Base-by-base conservation (phyloP, 1,140 invertebrate genomes). In the Odontomachus brunneus region DNA sequence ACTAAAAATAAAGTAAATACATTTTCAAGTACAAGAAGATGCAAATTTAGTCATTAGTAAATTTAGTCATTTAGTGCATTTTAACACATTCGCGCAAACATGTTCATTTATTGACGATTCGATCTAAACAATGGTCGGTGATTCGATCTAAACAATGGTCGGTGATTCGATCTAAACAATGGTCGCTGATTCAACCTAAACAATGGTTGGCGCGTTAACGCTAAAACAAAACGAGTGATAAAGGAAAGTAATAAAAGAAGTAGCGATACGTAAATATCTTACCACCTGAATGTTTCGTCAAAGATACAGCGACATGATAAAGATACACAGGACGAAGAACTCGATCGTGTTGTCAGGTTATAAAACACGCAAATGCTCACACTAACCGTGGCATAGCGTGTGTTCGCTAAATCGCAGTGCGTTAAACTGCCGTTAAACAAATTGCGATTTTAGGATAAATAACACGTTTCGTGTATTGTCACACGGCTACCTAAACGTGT, bases 221-320 rank as follows among this genome's bases (percentile, higher is more conserved):
- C 12, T 26, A 53, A 2, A 17, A 55, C 11, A 19, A 38, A 29
- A 38, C 2, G 59, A 2, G 12, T 2, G 44, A 73, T 15, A 76
- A 0, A 17, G 4, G 26, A 7, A 51, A 17, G 2, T 9, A 19
- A 53, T 11, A 51, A 51, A 48, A 38, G 7, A 26, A 3, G n/a
- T 2, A 1, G 5, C 24, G n/a, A 2, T 12, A 15, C 44, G 15
- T 26, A 33, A 7, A 2, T 19, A 0, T 44, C 83, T 83, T 88
- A 88, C 87, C 86, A 48, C 60, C 85, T 84, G 75, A 81, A 72
- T 81, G 75, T 69, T 90, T 72, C 86, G 83, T 90, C 90, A 90
- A 88, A 88, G 81, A 84, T 86, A 55, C 84, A 83, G 82, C 60
- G 24, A 90, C 90, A 90, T 90, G 86, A 81, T 90, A 83, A 83